Percentiles rank a stretch among this genome's conserved stretches.
phyloP scores from a whole-genome alignment of 2,888 invertebrate genomes.

The Scaptomyza parva region DNA sequence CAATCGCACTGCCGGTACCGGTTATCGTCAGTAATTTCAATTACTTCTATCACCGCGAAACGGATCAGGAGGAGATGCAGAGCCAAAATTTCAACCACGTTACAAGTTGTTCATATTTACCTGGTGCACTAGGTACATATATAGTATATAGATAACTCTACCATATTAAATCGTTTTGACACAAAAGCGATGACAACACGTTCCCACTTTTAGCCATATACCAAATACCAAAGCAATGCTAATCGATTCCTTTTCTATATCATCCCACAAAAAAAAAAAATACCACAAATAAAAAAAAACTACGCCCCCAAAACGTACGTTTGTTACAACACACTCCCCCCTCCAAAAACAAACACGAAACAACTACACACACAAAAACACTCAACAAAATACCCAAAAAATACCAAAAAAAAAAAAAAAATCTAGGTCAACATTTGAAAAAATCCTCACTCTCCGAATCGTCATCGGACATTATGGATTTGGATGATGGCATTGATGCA shows the following conservation, averaged over 20 bases:
- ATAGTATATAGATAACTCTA: slow-evolving; percentile 52
- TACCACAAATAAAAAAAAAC: slow-evolving; percentile 13
- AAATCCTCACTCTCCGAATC: slow-evolving; percentile 94
- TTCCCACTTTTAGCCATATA: slow-evolving; percentile 31
- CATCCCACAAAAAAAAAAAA: slow-evolving; percentile 35
- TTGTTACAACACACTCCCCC: slow-evolving; percentile 7
- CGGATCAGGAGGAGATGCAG: slow-evolving; percentile 99
- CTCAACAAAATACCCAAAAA: background rate
- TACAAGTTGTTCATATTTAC: slow-evolving; percentile 98
- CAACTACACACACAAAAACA: background rate
- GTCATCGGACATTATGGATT: slow-evolving; percentile 96
- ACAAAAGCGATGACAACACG: slow-evolving; percentile 45
- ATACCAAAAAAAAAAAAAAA: slow-evolving; percentile 14
- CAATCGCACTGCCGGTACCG: slow-evolving; percentile 99
- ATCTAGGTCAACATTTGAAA: slow-evolving; percentile 93
- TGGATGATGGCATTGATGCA: slow-evolving; percentile 92
- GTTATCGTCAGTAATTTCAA: slow-evolving; percentile 99
- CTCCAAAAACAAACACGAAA: slow-evolving; percentile 12
- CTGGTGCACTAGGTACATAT: slow-evolving; percentile 93
- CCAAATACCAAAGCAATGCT: slow-evolving; percentile 48
- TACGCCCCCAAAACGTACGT: slow-evolving; percentile 22
- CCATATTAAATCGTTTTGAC: slow-evolving; percentile 47
- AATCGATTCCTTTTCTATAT: slow-evolving; percentile 56
- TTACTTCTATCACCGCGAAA: slow-evolving; percentile 99
- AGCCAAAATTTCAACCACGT: slow-evolving; percentile 99